phyloP scores from a whole-genome alignment of 1,140 invertebrate species.

The Calycopis cecrops region DNA sequence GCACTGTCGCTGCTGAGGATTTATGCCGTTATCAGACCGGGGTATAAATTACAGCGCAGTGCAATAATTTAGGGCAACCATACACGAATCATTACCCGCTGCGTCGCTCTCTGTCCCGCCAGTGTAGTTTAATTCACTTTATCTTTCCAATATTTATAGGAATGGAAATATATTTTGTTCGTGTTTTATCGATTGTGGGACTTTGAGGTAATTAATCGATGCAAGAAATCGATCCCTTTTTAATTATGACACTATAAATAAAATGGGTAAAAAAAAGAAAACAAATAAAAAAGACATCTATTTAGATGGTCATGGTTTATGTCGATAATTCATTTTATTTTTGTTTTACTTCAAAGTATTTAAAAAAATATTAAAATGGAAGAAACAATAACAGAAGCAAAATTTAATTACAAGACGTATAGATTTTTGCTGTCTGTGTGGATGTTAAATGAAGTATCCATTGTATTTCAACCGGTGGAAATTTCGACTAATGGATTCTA shows the following conservation, averaged over 20 bases:
- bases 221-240: too few relatives aligned
- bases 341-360: slow-evolving; percentile 2
- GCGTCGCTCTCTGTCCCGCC: slow-evolving; percentile 40
- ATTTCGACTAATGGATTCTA: slow-evolving; percentile 56
- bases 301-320: slow-evolving; percentile 21
- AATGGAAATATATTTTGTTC: slow-evolving; percentile 47
- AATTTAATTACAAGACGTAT: slow-evolving; percentile 41
- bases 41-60: slow-evolving; percentile 64
- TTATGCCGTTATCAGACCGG: slow-evolving; percentile 67
- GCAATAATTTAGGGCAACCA: slow-evolving; percentile 70
- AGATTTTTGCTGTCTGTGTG: slow-evolving; percentile 51
- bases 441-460: slow-evolving; percentile 54
- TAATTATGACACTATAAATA: too few relatives aligned
- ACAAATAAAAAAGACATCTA: too few relatives aligned
- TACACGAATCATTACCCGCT: slow-evolving; percentile 71
- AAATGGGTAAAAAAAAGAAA: too few relatives aligned
- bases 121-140: slow-evolving; percentile 64
- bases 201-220: background rate
- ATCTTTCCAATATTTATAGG: slow-evolving; percentile 51
- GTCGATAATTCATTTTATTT: background rate
- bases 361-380: slow-evolving; percentile 35
- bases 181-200: slow-evolving; percentile 5
- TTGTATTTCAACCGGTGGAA: slow-evolving; percentile 40
- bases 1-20: slow-evolving; percentile 58
- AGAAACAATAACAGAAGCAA: slow-evolving; percentile 11